Percentiles rank a stretch among this genome's conserved stretches.
Evolutionary conservation across 2,797 vertebrate genomes (phyloP).

Genomic region (Karalla daura): DNA sequence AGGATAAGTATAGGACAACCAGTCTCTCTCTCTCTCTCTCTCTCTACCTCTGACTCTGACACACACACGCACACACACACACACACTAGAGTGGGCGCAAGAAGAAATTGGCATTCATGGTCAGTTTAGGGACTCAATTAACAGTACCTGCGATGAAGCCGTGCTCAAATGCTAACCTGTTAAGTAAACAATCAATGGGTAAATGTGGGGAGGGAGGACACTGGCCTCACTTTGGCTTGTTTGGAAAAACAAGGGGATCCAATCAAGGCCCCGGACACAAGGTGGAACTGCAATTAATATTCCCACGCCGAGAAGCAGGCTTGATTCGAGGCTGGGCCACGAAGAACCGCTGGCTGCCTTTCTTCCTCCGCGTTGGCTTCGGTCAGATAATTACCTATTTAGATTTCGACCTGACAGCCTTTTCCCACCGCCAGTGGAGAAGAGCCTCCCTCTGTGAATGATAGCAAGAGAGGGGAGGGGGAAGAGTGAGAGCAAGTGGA

Average conservation of each 20-base stretch:
- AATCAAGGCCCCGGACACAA: conserved; percentile 58
- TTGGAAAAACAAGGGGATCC: conserved; percentile 57
- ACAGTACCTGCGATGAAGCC: conserved; percentile 60
- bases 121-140: conserved; percentile 65
- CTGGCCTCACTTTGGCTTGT: conserved; percentile 58
- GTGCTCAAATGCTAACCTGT: conserved; percentile 59
- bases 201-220: conserved; percentile 36
- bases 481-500: not conserved
- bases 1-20: conserved; percentile 62
- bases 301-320: conserved; percentile 55
- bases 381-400: conserved; percentile 79
- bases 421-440: conserved; percentile 53
- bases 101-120: conserved; percentile 49
- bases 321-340: conserved; percentile 65
- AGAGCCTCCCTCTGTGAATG: conserved; percentile 32
- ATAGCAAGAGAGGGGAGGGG: not conserved
- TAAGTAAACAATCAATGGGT: conserved; percentile 70
- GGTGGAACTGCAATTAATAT: conserved; percentile 77
- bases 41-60: not conserved
- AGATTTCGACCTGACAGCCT: conserved; percentile 73
- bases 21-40: conserved; percentile 8
- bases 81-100: conserved; percentile 4
- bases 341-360: conserved; percentile 37
- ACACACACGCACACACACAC: conserved; percentile 21
- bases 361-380: conserved; percentile 23